Base-by-base conservation (phyloP, 2,797 vertebrate genomes). In the Dryobates pubescens region DNA sequence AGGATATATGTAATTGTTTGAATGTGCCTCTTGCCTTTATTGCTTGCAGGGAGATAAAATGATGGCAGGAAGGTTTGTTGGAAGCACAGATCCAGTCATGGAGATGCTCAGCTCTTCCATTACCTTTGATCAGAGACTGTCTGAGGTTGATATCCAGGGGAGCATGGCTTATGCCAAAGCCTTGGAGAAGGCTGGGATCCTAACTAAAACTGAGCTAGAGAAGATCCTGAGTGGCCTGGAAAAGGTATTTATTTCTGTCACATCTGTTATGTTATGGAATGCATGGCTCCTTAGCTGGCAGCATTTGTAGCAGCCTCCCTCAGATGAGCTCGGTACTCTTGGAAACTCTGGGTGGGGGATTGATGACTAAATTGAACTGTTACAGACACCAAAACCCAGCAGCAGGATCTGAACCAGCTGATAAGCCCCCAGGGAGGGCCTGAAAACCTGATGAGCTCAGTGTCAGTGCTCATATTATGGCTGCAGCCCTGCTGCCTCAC, bases 101-200 rank as follows among this genome's bases (percentile, higher is more conserved):
- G 99, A 99, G 96, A 98, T 98, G 86, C 99, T 99, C 92, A 99
- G 98, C 47, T 96, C 99, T 1, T 99, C 99, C 17, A 98, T 99
- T 36, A 45, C 92, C 7, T 98, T 97, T 7, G 99, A 99, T 96
- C 97, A 97, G 94, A 97, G 98, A 30, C 98, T 99, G 98, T 98
- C 98, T 97, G 98, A 98, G 17, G 98, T 98, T n/a, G 99, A 99
- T 10, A 97, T 99, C 86, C 98, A 97, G 78, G 99, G 98, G 3
- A 99, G 99, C 96, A 98, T 98, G 72, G 99, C 99, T 41, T 99
- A 99, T 49, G 98, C 98, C 75, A 98, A 98, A 92, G 99, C 98
- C 29, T 96, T 99, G 96, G 64, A 67, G 89, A 98, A 98, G 95
- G 92, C 98, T 3, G 97, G 98, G 3, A 97, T 99, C 91, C 97